Conservation (phyloP, 2,888 invertebrate genomes). For the Mechanitis mazaeus region DNA sequence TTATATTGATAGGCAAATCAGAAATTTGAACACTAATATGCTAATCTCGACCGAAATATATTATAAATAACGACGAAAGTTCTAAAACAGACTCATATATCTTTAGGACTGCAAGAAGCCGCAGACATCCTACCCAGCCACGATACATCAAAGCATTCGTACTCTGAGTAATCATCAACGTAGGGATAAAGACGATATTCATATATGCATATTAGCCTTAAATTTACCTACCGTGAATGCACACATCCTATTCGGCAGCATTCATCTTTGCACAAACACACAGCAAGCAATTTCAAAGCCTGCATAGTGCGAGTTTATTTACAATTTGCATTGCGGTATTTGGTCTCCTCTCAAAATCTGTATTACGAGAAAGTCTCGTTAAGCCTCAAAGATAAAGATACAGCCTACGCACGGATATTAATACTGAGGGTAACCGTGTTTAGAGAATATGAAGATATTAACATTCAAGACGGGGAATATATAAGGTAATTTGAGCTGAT, state of each 20-base stretch:
- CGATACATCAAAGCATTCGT: too few relatives aligned
- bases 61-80: slow-evolving; percentile 1
- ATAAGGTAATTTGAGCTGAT: slow-evolving; percentile 23
- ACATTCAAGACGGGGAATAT: slow-evolving; percentile 29
- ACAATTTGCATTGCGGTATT: slow-evolving; percentile 36
- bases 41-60: slow-evolving; percentile 9
- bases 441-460: slow-evolving; percentile 32
- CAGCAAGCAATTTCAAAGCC: slow-evolving; percentile 36
- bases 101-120: slow-evolving; percentile 22
- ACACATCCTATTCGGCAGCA: slow-evolving; percentile 32
- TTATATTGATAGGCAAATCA: too few relatives aligned
- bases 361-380: slow-evolving; percentile 32
- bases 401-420: slow-evolving; percentile 31
- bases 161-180: neutral
- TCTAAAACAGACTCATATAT: too few relatives aligned
- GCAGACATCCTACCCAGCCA: slow-evolving; percentile 16
- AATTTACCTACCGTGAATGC: slow-evolving; percentile 22
- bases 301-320: slow-evolving; percentile 32
- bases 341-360: slow-evolving; percentile 33
- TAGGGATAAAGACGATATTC: slow-evolving; percentile 14
- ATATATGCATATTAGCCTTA: slow-evolving; percentile 8
- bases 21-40: neutral
- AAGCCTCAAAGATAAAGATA: slow-evolving; percentile 31
- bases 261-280: slow-evolving; percentile 31
- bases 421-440: slow-evolving; percentile 28